These are phyloP conservation scores for Reticulitermes speratus DNA, from an alignment of 1,140 invertebrate species.

Conservation along the genomic window DNA sequence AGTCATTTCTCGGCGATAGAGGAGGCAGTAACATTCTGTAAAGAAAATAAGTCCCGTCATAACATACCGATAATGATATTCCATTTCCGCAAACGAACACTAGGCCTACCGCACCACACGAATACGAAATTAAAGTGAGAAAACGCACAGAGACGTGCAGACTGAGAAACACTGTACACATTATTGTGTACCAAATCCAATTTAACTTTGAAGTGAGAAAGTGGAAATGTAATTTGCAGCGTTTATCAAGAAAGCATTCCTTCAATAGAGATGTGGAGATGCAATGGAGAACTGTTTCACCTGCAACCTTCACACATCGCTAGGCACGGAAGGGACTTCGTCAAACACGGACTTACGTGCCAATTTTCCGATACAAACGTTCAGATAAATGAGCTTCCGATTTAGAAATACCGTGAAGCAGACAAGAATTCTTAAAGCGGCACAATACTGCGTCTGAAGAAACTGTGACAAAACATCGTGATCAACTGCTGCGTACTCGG, in stretches of 20 bases:
- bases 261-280: not conserved
- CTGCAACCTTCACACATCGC: not conserved
- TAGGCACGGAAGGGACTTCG: not conserved
- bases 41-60: too few relatives aligned
- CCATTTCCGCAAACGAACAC: not conserved
- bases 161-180: not conserved
- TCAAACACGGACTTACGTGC: not conserved
- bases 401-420: not conserved
- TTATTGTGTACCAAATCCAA: conserved; percentile 14
- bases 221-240: not conserved
- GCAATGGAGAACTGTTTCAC: not conserved
- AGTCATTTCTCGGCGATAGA: too few relatives aligned
- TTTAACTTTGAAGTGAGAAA: not conserved
- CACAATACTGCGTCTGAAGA: not conserved
- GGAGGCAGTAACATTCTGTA: too few relatives aligned
- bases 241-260: not conserved
- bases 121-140: not conserved
- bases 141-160: not conserved
- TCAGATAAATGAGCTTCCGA: not conserved
- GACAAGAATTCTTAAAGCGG: not conserved
- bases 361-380: not conserved
- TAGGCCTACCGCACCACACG: not conserved
- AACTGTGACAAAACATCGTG: too few relatives aligned
- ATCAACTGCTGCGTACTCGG: too few relatives aligned
- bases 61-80: not conserved